These are phyloP conservation scores for Alethe diademata DNA, from an alignment of 2,113 vertebrate genomes.

Conservation along the genomic window DNA sequence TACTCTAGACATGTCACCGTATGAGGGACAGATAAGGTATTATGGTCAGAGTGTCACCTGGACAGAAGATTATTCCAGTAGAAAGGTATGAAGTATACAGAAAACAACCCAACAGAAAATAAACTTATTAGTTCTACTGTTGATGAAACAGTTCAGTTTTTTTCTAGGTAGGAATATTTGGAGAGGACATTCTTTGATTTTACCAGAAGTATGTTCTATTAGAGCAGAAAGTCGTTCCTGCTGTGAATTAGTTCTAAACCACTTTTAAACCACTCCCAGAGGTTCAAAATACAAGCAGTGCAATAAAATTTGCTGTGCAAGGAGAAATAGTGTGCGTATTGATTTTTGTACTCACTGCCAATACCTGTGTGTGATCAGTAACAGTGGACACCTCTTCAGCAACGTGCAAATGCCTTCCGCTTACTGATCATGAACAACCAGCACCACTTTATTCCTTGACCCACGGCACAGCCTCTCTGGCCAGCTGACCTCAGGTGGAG, in stretches of 20 bases:
- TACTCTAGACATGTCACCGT: not conserved
- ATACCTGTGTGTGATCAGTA: not conserved
- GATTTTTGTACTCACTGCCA: not conserved
- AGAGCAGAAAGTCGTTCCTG: not conserved
- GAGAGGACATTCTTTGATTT: not conserved
- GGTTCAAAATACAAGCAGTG: not conserved
- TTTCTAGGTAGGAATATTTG: not conserved
- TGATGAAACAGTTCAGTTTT: not conserved
- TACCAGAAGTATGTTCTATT: not conserved
- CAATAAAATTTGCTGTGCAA: constrained; percentile 5
- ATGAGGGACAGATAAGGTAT: not conserved
- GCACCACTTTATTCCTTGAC: not conserved
- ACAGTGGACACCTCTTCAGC: not conserved
- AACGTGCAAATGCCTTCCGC: not conserved
- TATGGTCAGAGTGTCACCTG: not conserved
- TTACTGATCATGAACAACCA: not conserved
- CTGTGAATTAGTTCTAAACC: not conserved
- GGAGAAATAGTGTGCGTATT: not conserved
- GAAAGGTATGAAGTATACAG: not conserved
- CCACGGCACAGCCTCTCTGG: not conserved
- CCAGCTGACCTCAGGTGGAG: not conserved
- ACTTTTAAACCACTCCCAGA: not conserved
- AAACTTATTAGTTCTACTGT: not conserved
- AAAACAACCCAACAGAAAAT: not conserved
- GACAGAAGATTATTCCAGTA: not conserved